These are phyloP conservation scores for Noctua fimbriata DNA, from an alignment of 2,888 invertebrate genomes.

Conservation along the genomic window DNA sequence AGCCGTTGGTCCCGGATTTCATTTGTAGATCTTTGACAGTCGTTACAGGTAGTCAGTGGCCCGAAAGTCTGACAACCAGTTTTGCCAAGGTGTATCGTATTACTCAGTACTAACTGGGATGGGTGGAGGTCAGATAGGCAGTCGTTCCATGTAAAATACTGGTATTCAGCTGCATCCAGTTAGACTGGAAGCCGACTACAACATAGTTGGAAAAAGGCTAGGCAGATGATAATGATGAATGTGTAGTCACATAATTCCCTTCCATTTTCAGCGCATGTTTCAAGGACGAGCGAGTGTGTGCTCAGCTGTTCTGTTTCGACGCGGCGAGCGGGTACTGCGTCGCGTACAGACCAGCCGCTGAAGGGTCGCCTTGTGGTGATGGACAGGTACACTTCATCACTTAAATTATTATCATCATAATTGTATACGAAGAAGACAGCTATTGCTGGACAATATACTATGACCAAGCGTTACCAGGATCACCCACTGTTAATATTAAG, in stretches of 20 bases:
- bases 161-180: too few species aligned
- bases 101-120: too few species aligned
- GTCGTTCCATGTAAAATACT: too few species aligned
- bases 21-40: too few species aligned
- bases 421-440: neutral
- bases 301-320: slow-evolving; percentile 98
- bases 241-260: neutral
- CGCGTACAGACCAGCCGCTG: slow-evolving; percentile 98
- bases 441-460: neutral
- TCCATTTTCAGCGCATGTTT: slow-evolving; percentile 91
- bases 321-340: slow-evolving; percentile 98
- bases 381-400: slow-evolving; percentile 92
- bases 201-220: too few species aligned
- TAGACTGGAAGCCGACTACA: too few species aligned
- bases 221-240: neutral
- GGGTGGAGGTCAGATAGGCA: too few species aligned
- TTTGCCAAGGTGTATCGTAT: too few species aligned
- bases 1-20: too few species aligned
- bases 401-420: too few species aligned
- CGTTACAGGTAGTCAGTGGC: too few species aligned
- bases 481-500: neutral
- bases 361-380: slow-evolving; percentile 98
- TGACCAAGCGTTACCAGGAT: neutral
- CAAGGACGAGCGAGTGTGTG: slow-evolving; percentile 98
- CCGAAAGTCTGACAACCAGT: too few species aligned